Evolutionary conservation across 2,888 invertebrate species (phyloP), one percentile per base, ranked within the genome.

Genomic region (Ornithoptera alexandrae): DNA sequence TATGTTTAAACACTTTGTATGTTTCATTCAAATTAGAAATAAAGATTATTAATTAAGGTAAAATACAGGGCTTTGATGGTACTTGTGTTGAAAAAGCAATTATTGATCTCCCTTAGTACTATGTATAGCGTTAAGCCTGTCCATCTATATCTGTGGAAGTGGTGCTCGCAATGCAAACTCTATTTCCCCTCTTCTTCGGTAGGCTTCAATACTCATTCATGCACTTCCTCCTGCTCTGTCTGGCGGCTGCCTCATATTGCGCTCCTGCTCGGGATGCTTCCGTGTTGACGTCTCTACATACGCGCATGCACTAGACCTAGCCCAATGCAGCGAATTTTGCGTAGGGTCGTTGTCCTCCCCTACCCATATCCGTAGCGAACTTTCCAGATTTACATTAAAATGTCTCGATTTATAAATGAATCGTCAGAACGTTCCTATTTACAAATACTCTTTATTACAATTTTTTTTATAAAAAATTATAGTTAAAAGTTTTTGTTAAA

Each of bases 281-380:
- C 88, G 89, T 85, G 89, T 90, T 88, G 85, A 81, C 82, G 84
- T 84, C 80, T 81, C 85, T 84, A 87, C 85, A 91, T 86, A 90
- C 88, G 88, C 88, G 88, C 88, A 89, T 88, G 86, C 85, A 89
- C 89, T 92, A 90, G 89, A 90, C 92, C 93, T 93, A 93, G 91
- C 90, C 89, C 92, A 93, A 92, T 93, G 93, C 93, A 92, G 92
- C 84, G 90, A 92, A 93, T 92, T 93, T 93, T 93, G 93, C 92
- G 93, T 93, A 90, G 89, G 93, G 89, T 93, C 92, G 84, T 86
- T 85, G 92, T 87, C 89, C 92, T 88, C 84, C 68, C 72, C 74
- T 74, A 74, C 74, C 75, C 75, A 76, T 76, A 76, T 77, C 74
- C 74, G 73, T 74, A 75, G 73, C 69, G 72, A 74, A 74, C 72